Evolutionary conservation across 64 coral and sea anemone species (phyloP).

Genomic region (Pachyseris speciosa): DNA sequence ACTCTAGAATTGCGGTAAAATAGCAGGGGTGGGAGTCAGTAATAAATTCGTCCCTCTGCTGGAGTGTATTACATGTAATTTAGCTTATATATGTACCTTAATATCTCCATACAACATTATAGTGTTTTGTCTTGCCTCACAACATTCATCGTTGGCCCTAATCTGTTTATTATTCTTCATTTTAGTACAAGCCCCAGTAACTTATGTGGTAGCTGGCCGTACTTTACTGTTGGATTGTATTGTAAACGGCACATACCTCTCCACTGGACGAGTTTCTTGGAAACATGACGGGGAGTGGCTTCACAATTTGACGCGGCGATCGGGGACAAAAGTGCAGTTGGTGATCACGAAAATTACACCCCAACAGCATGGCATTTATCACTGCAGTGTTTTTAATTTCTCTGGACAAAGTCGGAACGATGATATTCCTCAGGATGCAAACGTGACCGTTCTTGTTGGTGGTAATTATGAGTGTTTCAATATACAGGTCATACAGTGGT

Average conservation of each 20-base stretch:
- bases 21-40: too few species aligned
- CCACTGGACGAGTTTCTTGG: constrained; percentile 18
- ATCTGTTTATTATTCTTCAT: background rate
- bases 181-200: background rate
- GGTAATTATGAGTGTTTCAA: too few species aligned
- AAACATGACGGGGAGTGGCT: constrained; percentile 32
- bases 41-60: too few species aligned
- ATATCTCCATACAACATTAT: too few species aligned
- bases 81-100: too few species aligned
- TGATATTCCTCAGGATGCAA: background rate
- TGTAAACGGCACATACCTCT: background rate
- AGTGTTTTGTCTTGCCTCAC: too few species aligned
- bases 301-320: background rate
- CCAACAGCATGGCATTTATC: constrained; percentile 9
- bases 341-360: background rate
- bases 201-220: background rate
- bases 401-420: background rate
- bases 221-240: background rate
- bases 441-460: constrained; percentile 16
- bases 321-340: background rate
- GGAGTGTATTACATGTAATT: too few species aligned
- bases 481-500: too few species aligned
- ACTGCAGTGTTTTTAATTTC: constrained; percentile 16
- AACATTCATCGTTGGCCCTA: too few species aligned
- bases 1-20: too few species aligned